Conservation (phyloP, 2,888 invertebrate genomes). For the Chymomyza caudatula region DNA sequence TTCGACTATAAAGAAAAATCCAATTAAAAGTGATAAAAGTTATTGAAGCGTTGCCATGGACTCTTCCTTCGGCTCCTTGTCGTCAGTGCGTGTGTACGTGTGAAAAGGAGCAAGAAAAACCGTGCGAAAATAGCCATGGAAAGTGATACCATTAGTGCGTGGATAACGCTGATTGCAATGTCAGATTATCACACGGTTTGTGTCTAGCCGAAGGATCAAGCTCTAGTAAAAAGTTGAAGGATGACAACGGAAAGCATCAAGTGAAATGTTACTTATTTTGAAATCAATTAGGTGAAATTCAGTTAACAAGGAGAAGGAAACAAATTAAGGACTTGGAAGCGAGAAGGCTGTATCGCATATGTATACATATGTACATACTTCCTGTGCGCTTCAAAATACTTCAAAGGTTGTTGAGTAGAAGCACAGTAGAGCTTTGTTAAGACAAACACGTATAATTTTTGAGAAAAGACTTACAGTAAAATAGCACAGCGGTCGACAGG, state of each 20-base stretch:
- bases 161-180: slow-evolving; percentile 41
- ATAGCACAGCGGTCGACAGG: no score
- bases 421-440: no score
- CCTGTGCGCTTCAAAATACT: no score
- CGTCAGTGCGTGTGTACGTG: not conserved
- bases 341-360: not conserved
- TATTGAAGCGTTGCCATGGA: slow-evolving; percentile 50
- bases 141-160: slow-evolving; percentile 60
- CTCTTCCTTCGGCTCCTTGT: not conserved
- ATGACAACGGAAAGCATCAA: not conserved
- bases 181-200: slow-evolving; percentile 51
- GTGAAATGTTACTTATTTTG: not conserved
- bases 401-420: not conserved
- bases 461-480: no score
- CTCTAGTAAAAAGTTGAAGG: not conserved
- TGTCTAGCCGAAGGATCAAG: slow-evolving; percentile 10
- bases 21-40: slow-evolving; percentile 73
- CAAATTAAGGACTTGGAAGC: not conserved
- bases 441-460: no score
- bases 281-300: not conserved
- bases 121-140: slow-evolving; percentile 42
- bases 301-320: not conserved
- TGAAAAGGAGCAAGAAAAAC: slow-evolving; percentile 37
- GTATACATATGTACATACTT: not conserved
- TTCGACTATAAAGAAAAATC: slow-evolving; percentile 71